Base-by-base conservation (phyloP, 1,140 invertebrate species). In the Dendrolimus kikuchii region DNA sequence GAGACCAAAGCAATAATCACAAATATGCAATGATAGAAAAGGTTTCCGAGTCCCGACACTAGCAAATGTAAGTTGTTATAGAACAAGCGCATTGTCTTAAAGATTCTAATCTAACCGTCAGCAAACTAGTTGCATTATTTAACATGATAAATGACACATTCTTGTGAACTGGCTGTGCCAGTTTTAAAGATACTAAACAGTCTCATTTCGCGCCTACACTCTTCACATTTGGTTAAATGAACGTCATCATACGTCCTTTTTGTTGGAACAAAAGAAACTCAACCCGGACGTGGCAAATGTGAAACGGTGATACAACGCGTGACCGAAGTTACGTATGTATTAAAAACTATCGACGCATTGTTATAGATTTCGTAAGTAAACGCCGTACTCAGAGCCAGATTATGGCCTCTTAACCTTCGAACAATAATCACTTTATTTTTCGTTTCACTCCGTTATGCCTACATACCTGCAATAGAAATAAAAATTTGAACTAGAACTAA, bases 211-310 rank as follows among this genome's bases (percentile, higher is more conserved):
- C 44, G 54, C 46, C 44, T 50, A 54, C 51, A 51, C 47, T 53
- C 50, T 47, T 5, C 49, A 23, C 49, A 49, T 53, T 53, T 40
- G 43, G 9, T 46, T 40, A 39, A 53, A 23, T 23, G 38, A 39
- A 56, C 52, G 56, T 53, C 47, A 51, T 59, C 48, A 59, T 55
- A 45, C 49, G 40, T 51, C 57, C 44, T 52, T 60, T 52, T 51
- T 5, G 42, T 40, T 7, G 36, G 40, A 38, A 49, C 42, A 43
- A 57, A 57, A 57, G 54, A 40, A 49, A 48, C 38, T 44, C 47
- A 55, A 59, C 47, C 56, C 56, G 56, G 56, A 57, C 49, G 45
- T 42, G 40, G 51, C 46, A 36, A 57, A 53, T 52, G 49, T 40
- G 46, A 23, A 47, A 36, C 46, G 7, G 9, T 47, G 43, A 45